phyloP scores from a whole-genome alignment of 2,888 invertebrate genomes.

The Drosophila anomelani region DNA sequence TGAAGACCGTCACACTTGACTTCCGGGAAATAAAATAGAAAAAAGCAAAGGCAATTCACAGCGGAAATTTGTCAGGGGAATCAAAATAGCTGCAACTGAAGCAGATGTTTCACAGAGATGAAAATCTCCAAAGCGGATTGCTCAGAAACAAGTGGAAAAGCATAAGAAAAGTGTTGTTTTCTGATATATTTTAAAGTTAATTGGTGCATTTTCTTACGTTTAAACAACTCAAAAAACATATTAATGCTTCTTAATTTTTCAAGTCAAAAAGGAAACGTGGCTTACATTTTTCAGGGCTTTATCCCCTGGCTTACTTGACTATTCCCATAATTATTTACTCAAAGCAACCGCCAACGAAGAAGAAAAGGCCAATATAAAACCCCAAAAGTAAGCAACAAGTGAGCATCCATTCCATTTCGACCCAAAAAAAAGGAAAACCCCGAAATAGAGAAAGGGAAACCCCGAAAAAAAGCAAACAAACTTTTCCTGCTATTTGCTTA shows the following conservation, averaged over 20 bases:
- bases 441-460: slow-evolving; percentile 25
- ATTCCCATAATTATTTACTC: slow-evolving; percentile 26
- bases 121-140: slow-evolving; percentile 7
- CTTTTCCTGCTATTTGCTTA: slow-evolving; percentile 70
- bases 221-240: not conserved
- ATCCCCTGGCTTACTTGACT: slow-evolving; percentile 3
- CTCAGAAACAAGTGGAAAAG: not conserved
- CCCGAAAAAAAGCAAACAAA: slow-evolving; percentile 25
- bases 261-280: not conserved
- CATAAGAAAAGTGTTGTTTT: not conserved
- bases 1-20: slow-evolving; percentile 8
- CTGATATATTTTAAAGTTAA: not conserved
- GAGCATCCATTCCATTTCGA: slow-evolving; percentile 24
- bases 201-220: not conserved
- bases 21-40: slow-evolving; percentile 8
- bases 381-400: slow-evolving; percentile 59
- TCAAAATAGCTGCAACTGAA: not conserved
- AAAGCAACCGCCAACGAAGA: slow-evolving; percentile 22
- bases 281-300: not conserved
- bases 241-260: not conserved
- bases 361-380: slow-evolving; percentile 10
- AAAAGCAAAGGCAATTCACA: slow-evolving; percentile 1
- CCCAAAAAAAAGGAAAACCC: slow-evolving; percentile 27
- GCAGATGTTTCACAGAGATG: slow-evolving; percentile 3
- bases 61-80: not conserved